Evolutionary conservation across 2,113 vertebrate genomes (phyloP).

Genomic region (Proteles cristata): DNA sequence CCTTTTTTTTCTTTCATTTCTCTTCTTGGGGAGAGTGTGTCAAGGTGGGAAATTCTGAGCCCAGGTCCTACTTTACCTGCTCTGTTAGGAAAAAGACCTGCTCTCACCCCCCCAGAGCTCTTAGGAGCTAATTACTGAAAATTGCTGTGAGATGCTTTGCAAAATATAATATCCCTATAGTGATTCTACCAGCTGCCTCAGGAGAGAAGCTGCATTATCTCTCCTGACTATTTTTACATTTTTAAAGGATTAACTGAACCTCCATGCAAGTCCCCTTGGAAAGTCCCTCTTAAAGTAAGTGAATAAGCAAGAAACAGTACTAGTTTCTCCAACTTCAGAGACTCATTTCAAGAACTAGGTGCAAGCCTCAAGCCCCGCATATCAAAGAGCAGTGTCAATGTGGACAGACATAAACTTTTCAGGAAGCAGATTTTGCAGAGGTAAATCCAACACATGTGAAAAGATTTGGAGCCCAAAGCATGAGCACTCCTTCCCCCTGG

Average conservation of each 20-base stretch:
- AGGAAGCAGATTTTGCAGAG: slow-evolving; percentile 4
- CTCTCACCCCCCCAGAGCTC: neutral
- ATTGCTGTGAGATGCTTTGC: neutral
- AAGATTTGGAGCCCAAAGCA: neutral
- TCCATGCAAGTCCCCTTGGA: neutral
- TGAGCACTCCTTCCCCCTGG: neutral
- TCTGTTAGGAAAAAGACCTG: slow-evolving; percentile 24
- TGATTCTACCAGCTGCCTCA: neutral
- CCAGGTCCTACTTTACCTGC: neutral
- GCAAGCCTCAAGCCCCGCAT: neutral
- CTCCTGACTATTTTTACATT: slow-evolving; percentile 31
- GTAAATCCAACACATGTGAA: neutral
- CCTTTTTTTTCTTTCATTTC: neutral
- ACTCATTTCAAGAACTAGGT: neutral
- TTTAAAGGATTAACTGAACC: slow-evolving; percentile 49
- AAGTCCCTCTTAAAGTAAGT: slow-evolving; percentile 36
- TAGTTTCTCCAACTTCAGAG: neutral
- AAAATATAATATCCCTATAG: neutral
- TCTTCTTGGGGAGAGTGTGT: neutral
- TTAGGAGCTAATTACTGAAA: slow-evolving; percentile 43
- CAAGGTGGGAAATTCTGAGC: neutral
- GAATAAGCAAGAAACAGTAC: slow-evolving; percentile 24
- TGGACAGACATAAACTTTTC: neutral
- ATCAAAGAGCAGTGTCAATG: neutral
- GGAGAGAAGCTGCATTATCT: neutral